phyloP scores from a whole-genome alignment of 1,140 invertebrate species.

The Hirudo medicinalis region DNA sequence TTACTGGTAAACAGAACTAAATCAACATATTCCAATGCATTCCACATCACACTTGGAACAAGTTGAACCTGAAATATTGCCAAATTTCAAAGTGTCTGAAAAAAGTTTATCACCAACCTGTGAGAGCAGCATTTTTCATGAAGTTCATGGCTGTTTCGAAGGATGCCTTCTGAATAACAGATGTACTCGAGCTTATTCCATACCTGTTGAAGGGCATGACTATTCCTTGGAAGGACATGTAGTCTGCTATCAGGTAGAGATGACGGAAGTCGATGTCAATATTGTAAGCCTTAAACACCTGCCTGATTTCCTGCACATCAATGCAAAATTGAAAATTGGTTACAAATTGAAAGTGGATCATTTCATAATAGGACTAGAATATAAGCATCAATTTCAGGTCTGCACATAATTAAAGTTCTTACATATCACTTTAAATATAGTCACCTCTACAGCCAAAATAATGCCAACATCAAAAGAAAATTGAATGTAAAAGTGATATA shows the following conservation, averaged over 20 bases:
- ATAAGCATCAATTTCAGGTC: not conserved
- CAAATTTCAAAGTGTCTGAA: not conserved
- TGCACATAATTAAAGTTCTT: too few relatives aligned
- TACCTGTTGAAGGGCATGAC: constrained; percentile 77
- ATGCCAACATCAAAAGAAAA: too few relatives aligned
- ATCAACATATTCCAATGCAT: not conserved
- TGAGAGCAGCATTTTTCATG: constrained; percentile 62
- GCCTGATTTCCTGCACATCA: constrained; percentile 59
- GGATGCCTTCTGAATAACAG: constrained; percentile 92
- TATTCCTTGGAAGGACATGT: constrained; percentile 87
- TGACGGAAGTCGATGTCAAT: constrained; percentile 87
- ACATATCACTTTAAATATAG: too few relatives aligned
- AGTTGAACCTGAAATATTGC: not conserved
- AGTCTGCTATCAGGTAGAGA: constrained; percentile 81
- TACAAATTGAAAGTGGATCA: not conserved
- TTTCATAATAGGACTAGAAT: not conserved
- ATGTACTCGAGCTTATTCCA: constrained; percentile 72
- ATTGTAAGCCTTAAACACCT: constrained; percentile 88
- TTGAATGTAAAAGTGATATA: too few relatives aligned
- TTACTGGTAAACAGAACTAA: not conserved
- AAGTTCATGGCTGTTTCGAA: constrained; percentile 86
- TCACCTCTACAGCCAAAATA: too few relatives aligned
- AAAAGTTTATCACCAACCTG: constrained; percentile 35
- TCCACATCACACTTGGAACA: too few relatives aligned
- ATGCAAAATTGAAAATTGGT: too few relatives aligned